phyloP scores from a whole-genome alignment of 1,140 invertebrate species.

The Harpegnathos saltator region DNA sequence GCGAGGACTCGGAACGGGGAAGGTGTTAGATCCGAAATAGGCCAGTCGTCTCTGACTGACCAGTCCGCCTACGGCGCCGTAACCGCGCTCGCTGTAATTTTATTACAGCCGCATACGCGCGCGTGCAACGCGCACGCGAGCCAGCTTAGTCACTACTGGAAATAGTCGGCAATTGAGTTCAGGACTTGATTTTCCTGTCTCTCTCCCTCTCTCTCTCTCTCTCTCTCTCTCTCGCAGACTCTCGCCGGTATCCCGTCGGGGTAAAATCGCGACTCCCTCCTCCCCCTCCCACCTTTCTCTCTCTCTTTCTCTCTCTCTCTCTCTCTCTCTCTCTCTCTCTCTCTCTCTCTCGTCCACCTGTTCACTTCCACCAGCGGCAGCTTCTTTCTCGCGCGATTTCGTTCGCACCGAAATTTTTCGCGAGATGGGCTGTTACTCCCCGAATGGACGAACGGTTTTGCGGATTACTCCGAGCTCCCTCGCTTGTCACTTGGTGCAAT shows the following conservation, averaged over 20 bases:
- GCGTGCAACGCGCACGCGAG: constrained; percentile 46
- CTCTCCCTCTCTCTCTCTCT: too few species aligned
- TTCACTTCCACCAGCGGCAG: not conserved
- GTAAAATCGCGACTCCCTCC: too few species aligned
- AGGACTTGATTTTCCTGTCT: constrained; percentile 62
- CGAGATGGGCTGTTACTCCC: too few species aligned
- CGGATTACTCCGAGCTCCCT: too few species aligned
- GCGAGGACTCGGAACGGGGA: constrained; percentile 12
- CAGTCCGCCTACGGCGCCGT: constrained; percentile 79
- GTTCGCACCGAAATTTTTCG: not conserved
- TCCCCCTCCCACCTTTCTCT: too few species aligned
- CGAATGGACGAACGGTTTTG: too few species aligned
- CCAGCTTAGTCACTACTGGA: constrained; percentile 75
- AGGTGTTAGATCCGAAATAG: constrained; percentile 73
- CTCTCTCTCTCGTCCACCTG: not conserved
- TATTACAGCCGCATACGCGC: constrained; percentile 49
- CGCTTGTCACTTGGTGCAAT: not conserved
- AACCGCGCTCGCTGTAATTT: constrained; percentile 64
- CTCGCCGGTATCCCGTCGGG: constrained; percentile 8
- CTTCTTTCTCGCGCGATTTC: not conserved
- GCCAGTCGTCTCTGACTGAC: constrained; percentile 70
- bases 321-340: too few species aligned
- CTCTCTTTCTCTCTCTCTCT: too few species aligned
- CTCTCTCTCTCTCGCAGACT: too few species aligned
- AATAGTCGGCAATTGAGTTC: constrained; percentile 72